These are phyloP conservation scores for Hydra vulgaris DNA, from an alignment of 30 jellyfish, hydroid and myxozoan species.

Conservation along the genomic window DNA sequence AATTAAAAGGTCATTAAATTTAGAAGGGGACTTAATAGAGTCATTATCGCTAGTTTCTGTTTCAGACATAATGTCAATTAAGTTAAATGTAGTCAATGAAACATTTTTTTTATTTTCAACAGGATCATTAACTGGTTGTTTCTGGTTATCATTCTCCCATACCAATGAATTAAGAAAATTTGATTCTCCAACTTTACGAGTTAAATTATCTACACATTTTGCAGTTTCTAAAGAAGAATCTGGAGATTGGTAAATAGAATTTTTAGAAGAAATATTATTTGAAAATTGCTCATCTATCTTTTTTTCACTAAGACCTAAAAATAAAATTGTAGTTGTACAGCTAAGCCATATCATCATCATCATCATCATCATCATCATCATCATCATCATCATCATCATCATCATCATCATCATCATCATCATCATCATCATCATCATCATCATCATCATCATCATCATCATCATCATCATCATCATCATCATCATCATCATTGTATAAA, in stretches of 20 bases:
- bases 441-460: too few relatives aligned
- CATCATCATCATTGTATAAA: too few relatives aligned
- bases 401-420: too few relatives aligned
- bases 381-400: too few relatives aligned
- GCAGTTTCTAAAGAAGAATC: neutral
- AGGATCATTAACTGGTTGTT: constrained; percentile 3
- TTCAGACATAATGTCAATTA: neutral
- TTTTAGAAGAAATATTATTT: neutral
- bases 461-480: too few relatives aligned
- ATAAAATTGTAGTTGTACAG: too few relatives aligned
- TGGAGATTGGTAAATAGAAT: neutral
- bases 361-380: too few relatives aligned
- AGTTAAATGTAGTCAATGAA: neutral
- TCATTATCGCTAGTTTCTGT: neutral
- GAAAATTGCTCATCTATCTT: neutral
- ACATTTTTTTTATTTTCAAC: neutral
- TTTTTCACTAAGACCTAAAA: constrained; percentile 35
- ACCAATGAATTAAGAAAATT: neutral
- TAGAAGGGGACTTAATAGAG: neutral
- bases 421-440: too few relatives aligned
- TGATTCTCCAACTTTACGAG: neutral
- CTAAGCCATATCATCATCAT: too few relatives aligned
- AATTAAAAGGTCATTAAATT: neutral
- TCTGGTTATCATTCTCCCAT: neutral
- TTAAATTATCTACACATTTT: neutral